These are phyloP conservation scores for Alces alces DNA, from an alignment of 2,113 vertebrate species.

Conservation along the genomic window DNA sequence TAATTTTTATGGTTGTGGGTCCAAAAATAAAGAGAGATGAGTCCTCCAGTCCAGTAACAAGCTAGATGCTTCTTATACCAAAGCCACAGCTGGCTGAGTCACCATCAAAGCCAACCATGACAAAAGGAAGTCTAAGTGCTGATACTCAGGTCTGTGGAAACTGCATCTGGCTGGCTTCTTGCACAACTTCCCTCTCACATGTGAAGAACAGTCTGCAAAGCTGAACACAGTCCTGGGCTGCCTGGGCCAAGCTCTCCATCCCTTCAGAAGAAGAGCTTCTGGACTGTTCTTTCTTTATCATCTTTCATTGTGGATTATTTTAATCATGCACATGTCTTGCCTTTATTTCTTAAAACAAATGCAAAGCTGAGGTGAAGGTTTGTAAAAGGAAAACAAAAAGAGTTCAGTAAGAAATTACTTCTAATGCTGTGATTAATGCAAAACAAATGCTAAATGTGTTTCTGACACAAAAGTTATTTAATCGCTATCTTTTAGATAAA, in stretches of 20 bases:
- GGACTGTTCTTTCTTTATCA: neutral
- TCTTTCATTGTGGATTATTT: neutral
- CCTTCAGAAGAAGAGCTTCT: neutral
- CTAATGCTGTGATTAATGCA: neutral
- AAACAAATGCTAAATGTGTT: neutral
- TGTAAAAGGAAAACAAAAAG: neutral
- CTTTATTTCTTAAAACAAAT: slow-evolving; percentile 29
- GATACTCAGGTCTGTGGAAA: slow-evolving; percentile 6
- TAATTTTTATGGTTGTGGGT: neutral
- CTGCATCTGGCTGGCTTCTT: neutral
- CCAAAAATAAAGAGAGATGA: neutral
- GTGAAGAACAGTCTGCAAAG: slow-evolving; percentile 22
- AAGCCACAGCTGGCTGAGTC: slow-evolving; percentile 37
- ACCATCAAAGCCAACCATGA: slow-evolving; percentile 37
- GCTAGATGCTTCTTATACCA: slow-evolving; percentile 11
- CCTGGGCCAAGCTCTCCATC: neutral
- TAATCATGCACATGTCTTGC: neutral
- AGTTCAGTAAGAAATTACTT: neutral
- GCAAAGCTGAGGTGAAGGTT: neutral
- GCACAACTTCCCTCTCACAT: slow-evolving; percentile 4
- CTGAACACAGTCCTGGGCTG: neutral
- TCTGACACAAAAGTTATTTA: neutral
- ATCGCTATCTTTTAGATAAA: slow-evolving; percentile 33
- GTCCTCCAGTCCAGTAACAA: neutral
- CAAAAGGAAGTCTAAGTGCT: slow-evolving; percentile 32